Evolutionary conservation across 2,113 vertebrate species (phyloP), one percentile per base, ranked within the genome.

Genomic region (Oryzias curvinotus): DNA sequence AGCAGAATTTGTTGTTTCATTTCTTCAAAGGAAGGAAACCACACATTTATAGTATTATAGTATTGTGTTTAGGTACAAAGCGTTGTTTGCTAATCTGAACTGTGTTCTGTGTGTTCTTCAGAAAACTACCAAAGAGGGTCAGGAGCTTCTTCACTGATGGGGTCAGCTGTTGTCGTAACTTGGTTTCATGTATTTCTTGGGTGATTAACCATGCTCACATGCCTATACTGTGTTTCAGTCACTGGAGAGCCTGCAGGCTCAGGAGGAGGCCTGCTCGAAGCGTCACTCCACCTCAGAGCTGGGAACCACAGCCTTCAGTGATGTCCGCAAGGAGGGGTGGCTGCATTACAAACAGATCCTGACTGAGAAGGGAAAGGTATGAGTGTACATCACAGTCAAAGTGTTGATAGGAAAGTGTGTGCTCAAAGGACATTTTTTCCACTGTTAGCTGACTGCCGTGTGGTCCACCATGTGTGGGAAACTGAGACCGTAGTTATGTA

Each of bases 291-390:
- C 96, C 67, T 98, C 95, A 30, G 96, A 98, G 75, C 92, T 99
- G 75, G 94, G 93, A 8, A 95, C 92, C 61, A 78, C 92, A 14
- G 88, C 94, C 46, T 92, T 96, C 81, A 96, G 93, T 6, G 91
- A 97, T 50, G 89, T 96, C 69, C 92, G 92, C 76, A 96, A 92
- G 78, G 95, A 99, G 77, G 97, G 97, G 78, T 98, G 97, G 97
- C 91, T 99, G 79, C 93, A 93, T 85, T 98, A 94, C 90, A 98
- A 98, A 75, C 96, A 98, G 91, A 93, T 98, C 90, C 94, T 97
- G 81, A 97, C 96, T 65, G 95, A 97, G 88, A 98, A 98, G 92
- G 96, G 96, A 81, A 98, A 98, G 95, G 97, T 96, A 78, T 28
- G 14, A 53, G 30, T 36, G 36, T 12, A 36, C 8, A 36, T 36